A percentile compares a stretch with the other conserved stretches of the same genome.
These are phyloP conservation scores for Ferdinandea cuprea DNA, from an alignment of 2,888 invertebrate genomes.

Conservation along the genomic window DNA sequence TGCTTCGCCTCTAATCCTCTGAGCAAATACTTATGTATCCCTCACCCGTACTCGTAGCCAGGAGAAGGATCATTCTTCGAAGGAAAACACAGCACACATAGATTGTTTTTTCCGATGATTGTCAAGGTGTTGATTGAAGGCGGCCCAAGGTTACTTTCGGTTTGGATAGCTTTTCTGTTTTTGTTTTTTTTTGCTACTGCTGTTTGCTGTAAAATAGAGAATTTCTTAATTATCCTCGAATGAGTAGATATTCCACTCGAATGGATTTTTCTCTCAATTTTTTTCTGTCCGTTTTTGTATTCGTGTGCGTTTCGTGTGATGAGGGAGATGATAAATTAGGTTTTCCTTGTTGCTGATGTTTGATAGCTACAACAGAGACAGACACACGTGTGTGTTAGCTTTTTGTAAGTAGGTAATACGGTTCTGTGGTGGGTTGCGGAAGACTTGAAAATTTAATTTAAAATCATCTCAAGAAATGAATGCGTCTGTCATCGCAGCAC, in stretches of 20 bases:
- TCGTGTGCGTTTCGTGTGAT: slow-evolving; percentile 40
- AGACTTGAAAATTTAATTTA: slow-evolving; percentile 52
- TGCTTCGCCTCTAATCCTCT: slow-evolving; percentile 50
- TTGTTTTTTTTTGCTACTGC: background rate
- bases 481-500: slow-evolving; percentile 58
- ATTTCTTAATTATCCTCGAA: slow-evolving; percentile 70
- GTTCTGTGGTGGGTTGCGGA: background rate
- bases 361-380: background rate
- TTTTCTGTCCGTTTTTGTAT: too few relatives aligned
- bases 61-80: slow-evolving; percentile 11
- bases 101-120: slow-evolving; percentile 70
- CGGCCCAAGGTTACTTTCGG: slow-evolving; percentile 47
- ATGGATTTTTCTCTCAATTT: slow-evolving; percentile 3
- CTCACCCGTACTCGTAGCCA: too few relatives aligned
- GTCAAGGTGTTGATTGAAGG: slow-evolving; percentile 71
- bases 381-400: slow-evolving; percentile 12
- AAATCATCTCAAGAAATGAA: slow-evolving; percentile 60
- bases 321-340: slow-evolving; percentile 50
- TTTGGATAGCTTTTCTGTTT: slow-evolving; percentile 20
- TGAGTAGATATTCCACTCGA: slow-evolving; percentile 50
- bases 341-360: slow-evolving; percentile 25
- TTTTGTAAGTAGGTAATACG: slow-evolving; percentile 7
- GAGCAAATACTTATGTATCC: slow-evolving; percentile 47
- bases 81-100: slow-evolving; percentile 44
- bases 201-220: slow-evolving; percentile 54